Percentiles rank a stretch among this genome's conserved stretches.
These are phyloP conservation scores for Aspidiotus destructor DNA, from an alignment of 2,888 invertebrate species.

Conservation along the genomic window DNA sequence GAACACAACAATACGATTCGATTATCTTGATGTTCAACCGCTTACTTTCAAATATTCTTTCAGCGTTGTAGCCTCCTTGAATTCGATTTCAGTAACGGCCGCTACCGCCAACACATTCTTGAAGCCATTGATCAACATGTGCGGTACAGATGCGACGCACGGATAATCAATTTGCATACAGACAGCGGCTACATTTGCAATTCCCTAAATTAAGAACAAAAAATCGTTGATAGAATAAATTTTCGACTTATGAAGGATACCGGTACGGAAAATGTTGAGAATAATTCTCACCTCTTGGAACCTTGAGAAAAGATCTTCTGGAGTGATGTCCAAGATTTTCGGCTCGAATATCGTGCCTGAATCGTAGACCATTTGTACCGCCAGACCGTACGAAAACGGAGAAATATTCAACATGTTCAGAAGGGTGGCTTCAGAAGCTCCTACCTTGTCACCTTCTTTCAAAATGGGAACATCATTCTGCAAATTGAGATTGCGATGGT, in stretches of 20 bases:
- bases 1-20: slow-evolving; percentile 1
- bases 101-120: slow-evolving; percentile 95
- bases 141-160: slow-evolving; percentile 91
- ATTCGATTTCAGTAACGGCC: slow-evolving; percentile 88
- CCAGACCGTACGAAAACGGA: slow-evolving; percentile 96
- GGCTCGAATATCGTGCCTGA: slow-evolving; percentile 97
- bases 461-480: slow-evolving; percentile 78
- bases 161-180: slow-evolving; percentile 92
- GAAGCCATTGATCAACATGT: slow-evolving; percentile 95
- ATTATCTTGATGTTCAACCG: neutral
- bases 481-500: neutral
- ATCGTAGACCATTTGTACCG: slow-evolving; percentile 94
- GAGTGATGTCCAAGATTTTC: slow-evolving; percentile 93
- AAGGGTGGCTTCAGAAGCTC: slow-evolving; percentile 95
- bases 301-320: slow-evolving; percentile 82
- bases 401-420: slow-evolving; percentile 99
- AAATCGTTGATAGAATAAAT: neutral
- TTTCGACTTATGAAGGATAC: neutral
- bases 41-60: slow-evolving; percentile 78
- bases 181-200: slow-evolving; percentile 86
- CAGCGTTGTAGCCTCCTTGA: slow-evolving; percentile 86
- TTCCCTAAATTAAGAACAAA: slow-evolving; percentile 53
- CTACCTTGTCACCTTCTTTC: slow-evolving; percentile 94
- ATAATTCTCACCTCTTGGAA: slow-evolving; percentile 57
- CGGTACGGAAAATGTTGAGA: neutral